Evolutionary conservation across 1,140 invertebrate genomes (phyloP).

Genomic region (Sitobion miscanthi): DNA sequence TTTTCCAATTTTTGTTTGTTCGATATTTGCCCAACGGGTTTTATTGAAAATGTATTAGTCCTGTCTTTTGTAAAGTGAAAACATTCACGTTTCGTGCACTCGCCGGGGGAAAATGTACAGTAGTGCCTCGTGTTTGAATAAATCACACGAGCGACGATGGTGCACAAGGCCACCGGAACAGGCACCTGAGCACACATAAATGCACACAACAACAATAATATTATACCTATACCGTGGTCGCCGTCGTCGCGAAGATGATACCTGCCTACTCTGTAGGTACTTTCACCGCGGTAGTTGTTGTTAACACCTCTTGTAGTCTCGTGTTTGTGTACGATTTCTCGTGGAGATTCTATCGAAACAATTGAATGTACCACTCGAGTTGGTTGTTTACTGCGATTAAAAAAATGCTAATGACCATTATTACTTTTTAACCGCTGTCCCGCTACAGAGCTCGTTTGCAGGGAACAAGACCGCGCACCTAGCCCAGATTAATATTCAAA

Average conservation of each 20-base stretch:
- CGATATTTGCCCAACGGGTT: not conserved
- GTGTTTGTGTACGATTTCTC: not conserved
- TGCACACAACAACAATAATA: too few species aligned
- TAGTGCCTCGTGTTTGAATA: not conserved
- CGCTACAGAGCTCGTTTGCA: not conserved
- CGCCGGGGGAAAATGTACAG: not conserved
- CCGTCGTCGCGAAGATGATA: not conserved
- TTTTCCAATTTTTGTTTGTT: slow-evolving; percentile 9
- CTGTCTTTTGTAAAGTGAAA: not conserved
- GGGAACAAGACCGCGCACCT: not conserved
- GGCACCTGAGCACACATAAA: not conserved
- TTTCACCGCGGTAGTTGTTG: not conserved
- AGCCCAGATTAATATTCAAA: not conserved
- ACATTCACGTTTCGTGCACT: not conserved
- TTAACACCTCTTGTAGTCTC: not conserved
- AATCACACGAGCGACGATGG: not conserved
- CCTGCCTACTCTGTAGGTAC: not conserved
- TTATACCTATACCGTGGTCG: not conserved
- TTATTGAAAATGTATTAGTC: not conserved
- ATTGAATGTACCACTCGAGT: not conserved
- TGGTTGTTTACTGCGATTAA: not conserved
- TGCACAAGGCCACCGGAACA: not conserved
- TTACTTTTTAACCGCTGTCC: not conserved
- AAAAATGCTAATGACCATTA: not conserved
- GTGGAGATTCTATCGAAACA: not conserved